Percentiles rank a stretch among this genome's conserved stretches.
These are phyloP conservation scores for Marcusenius ussheri DNA, from an alignment of 2,113 vertebrate species.

Conservation along the genomic window DNA sequence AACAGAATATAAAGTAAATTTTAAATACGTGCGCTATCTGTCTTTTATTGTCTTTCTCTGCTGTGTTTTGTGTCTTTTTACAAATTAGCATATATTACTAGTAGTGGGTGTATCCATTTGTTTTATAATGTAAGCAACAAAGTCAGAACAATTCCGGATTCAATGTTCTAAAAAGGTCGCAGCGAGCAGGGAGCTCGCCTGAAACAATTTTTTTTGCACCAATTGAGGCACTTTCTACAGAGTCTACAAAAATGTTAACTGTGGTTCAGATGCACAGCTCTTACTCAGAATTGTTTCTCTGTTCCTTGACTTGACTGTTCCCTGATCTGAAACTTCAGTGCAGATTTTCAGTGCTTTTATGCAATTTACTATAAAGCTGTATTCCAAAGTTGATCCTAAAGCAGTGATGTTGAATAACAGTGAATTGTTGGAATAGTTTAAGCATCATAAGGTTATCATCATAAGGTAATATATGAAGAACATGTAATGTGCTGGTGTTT, in stretches of 20 bases:
- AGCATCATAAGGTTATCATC: background rate
- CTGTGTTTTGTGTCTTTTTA: background rate
- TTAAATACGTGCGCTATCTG: background rate
- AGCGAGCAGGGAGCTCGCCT: background rate
- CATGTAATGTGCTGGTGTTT: conserved; percentile 21
- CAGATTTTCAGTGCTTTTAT: background rate
- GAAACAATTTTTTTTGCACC: background rate
- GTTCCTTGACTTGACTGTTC: background rate
- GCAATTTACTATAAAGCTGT: background rate
- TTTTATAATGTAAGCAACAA: background rate
- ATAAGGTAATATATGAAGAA: background rate
- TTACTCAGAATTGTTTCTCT: background rate
- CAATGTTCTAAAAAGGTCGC: background rate
- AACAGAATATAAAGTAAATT: background rate
- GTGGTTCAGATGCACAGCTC: background rate
- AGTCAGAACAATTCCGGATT: background rate
- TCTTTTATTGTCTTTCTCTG: background rate
- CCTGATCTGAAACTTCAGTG: background rate
- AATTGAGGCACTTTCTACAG: background rate
- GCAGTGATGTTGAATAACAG: background rate
- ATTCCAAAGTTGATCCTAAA: background rate
- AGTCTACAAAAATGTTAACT: background rate
- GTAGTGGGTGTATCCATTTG: background rate
- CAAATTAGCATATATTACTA: background rate
- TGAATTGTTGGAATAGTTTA: background rate